Evolutionary conservation across 2,888 invertebrate species (phyloP), one percentile per base, ranked within the genome.

Genomic region (Sclerodermus sp.): DNA sequence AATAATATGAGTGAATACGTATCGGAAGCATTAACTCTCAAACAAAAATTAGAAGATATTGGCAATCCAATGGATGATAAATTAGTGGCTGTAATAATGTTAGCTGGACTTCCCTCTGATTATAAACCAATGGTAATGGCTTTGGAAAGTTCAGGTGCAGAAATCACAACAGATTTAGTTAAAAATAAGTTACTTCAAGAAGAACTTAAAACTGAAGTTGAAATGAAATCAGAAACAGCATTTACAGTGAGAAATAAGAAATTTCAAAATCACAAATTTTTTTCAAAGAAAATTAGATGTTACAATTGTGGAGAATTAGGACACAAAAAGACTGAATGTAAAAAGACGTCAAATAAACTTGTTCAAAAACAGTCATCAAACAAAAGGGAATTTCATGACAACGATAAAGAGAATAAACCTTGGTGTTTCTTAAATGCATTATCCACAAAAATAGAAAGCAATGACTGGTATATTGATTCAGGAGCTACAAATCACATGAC

Each of bases 111-210:
- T 10, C 62, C 67, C 14, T 64, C 68, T 15, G 49, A 58, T 17
- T 69, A 64, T 42, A 50, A 53, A 15, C 70, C 70, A 4, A 68
- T 73, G 66, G 65, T 71, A 15, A 65, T 67, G 57, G 62, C 50
- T 1, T 34, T 62, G 3, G 62, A 66, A 45, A 66, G 57, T 42
- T 66, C 58, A 17, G 67, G 68, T 47, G 58, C 51, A 0, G 14
- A 43, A n/a, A 64, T 73, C 15, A 59, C 61, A 4, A 57, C 41
- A 8, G 70, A 70, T 49, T 44, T 57, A 2, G 61, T 68, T 1
- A 71, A 71, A 58, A 62, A 56, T 0, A 73, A 71, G 8, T 8
- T 23, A 23, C 23, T 23, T 23, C 23, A 23, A 23, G 23, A 23
- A 23, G 8, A 3, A 3, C 3, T 23, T 5, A 23, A 23, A 23